Percentiles rank a stretch among this genome's conserved stretches.
Evolutionary conservation across 2,888 invertebrate genomes (phyloP).

Genomic region (Pediacus dermestoides): DNA sequence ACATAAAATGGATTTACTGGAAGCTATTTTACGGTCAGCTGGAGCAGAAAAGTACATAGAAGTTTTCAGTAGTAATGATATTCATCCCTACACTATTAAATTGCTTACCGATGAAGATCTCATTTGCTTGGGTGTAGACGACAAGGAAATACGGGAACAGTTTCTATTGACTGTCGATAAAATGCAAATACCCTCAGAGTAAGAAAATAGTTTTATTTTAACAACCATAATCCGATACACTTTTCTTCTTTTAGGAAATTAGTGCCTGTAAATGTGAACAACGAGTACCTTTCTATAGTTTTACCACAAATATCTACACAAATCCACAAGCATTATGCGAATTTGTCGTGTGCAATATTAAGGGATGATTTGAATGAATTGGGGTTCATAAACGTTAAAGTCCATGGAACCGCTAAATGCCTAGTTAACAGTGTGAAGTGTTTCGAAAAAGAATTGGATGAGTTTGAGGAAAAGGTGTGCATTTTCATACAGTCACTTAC

Average conservation of each 20-base stretch:
- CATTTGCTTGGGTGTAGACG: conserved; percentile 26
- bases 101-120: conserved; percentile 35
- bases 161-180: conserved; percentile 25
- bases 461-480: conserved; percentile 23
- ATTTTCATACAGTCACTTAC: too few relatives aligned
- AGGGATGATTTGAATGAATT: conserved; percentile 18
- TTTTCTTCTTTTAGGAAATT: conserved; percentile 3
- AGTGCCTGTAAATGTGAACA: conserved; percentile 12
- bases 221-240: too few relatives aligned
- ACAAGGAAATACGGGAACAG: conserved; percentile 23
- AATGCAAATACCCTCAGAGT: conserved; percentile 39
- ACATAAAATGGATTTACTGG: conserved; percentile 32
- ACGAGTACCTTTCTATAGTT: conserved; percentile 19
- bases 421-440: conserved; percentile 19
- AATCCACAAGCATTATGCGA: conserved; percentile 27
- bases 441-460: conserved; percentile 19
- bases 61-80: conserved; percentile 28
- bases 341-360: conserved; percentile 24
- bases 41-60: conserved; percentile 34
- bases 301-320: conserved; percentile 26
- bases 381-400: conserved; percentile 21
- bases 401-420: conserved; percentile 19
- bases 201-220: conserved; percentile 18
- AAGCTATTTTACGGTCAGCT: conserved; percentile 35
- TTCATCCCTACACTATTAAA: conserved; percentile 33